These are phyloP conservation scores for Alligator mississippiensis DNA, from an alignment of 2,113 vertebrate genomes.

Conservation along the genomic window DNA sequence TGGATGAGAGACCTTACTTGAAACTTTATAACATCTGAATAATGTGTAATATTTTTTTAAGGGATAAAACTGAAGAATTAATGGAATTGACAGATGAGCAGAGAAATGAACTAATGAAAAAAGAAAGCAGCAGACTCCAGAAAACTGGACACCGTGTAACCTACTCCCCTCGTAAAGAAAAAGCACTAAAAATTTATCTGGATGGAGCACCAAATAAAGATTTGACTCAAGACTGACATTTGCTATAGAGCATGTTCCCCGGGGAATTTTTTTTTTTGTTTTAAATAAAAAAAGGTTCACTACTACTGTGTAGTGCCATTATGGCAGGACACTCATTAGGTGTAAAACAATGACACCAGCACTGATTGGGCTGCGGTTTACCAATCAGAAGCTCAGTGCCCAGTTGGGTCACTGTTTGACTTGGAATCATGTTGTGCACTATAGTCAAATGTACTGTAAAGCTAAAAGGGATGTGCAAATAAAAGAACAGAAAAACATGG, in stretches of 20 bases:
- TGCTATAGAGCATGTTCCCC: conserved; percentile 75
- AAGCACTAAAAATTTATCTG: conserved; percentile 99
- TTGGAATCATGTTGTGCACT: conserved; percentile 96
- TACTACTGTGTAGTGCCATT: conserved; percentile 84
- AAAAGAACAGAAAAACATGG: conserved; percentile 74
- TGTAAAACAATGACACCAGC: conserved; percentile 86
- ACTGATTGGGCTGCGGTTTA: conserved; percentile 79
- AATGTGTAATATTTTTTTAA: conserved; percentile 55
- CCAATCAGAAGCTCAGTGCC: conserved; percentile 84
- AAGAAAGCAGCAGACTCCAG: conserved; percentile 96
- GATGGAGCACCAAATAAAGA: conserved; percentile 96
- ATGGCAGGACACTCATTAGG: conserved; percentile 79
- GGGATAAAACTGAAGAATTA: conserved; percentile 92
- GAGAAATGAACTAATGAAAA: conserved; percentile 97
- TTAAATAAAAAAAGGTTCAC: conserved; percentile 76
- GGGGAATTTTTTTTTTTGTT: conserved; percentile 74
- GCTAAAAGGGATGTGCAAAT: conserved; percentile 96
- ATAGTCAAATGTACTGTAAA: conserved; percentile 98
- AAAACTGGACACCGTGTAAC: conserved; percentile 97
- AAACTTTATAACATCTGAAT: neutral
- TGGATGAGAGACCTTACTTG: neutral
- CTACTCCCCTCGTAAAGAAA: conserved; percentile 98
- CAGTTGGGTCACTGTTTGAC: conserved; percentile 80
- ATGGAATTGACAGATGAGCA: conserved; percentile 96
- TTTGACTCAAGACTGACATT: conserved; percentile 91